A percentile compares a stretch with the other conserved stretches of the same genome.
Conservation (phyloP, 2,888 invertebrate species). For the Dasysyrphus albostriatus region DNA sequence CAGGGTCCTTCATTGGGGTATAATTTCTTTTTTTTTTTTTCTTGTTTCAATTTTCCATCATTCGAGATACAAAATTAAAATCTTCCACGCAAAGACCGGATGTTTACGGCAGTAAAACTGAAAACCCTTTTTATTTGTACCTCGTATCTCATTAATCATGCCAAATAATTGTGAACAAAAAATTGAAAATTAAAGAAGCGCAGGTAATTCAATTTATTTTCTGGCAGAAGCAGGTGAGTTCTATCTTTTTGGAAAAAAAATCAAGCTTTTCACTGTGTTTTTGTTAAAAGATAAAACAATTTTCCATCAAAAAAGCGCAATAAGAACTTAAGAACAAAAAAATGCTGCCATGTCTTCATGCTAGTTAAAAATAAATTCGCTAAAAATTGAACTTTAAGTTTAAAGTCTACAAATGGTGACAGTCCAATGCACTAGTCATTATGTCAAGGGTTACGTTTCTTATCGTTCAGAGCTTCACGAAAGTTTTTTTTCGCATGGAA, state of each 20-base stretch:
- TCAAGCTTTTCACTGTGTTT: background rate
- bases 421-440: no score
- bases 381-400: no score
- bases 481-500: no score
- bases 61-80: background rate
- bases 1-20: background rate
- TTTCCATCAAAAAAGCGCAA: slow-evolving; percentile 24
- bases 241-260: background rate
- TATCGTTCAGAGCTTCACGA: no score
- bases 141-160: background rate
- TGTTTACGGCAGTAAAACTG: slow-evolving; percentile 14
- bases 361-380: no score
- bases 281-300: slow-evolving; percentile 42
- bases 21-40: background rate
- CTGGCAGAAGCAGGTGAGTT: slow-evolving; percentile 40
- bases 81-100: background rate
- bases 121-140: slow-evolving; percentile 37
- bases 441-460: no score
- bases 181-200: slow-evolving; percentile 46
- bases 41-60: slow-evolving; percentile 1
- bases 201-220: slow-evolving; percentile 56
- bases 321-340: background rate
- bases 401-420: no score
- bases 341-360: background rate
- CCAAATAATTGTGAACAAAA: slow-evolving; percentile 6